Base-by-base conservation (phyloP, 2,797 vertebrate species). In the Rousettus madagascariensis region DNA sequence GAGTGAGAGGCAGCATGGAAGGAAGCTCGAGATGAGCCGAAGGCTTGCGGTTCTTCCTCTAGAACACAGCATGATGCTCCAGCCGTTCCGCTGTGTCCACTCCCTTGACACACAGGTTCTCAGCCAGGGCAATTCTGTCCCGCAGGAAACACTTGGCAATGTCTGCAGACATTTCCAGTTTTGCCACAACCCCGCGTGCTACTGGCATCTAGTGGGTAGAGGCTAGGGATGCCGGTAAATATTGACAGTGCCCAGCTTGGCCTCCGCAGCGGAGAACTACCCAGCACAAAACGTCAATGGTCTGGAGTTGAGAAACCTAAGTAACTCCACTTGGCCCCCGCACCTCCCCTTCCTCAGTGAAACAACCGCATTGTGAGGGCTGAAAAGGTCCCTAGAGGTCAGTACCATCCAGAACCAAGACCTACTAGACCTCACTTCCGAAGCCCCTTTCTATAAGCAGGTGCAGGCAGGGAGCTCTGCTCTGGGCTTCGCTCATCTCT, bases 11-110 rank as follows among this genome's bases (percentile, higher is more conserved):
- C 1, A 43, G 85, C 61, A 92, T 24, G 13, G 19, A 20, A 28
- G 13, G 19, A 20, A 0, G 46, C 15, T 82, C 22, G 33, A 3
- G 80, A 86, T 59, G 41, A 38, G 51, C 53, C 46, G 78, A 85
- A 87, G 71, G 24, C 77, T 83, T 88, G 63, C 30, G 71, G 82
- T 43, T 71, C 15, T 61, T 41, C 28, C 12, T 20, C 2, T 0
- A 26, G 68, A 53, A 33, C 9, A 0, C 4, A 5, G 15, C 63
- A 7, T 0, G 15, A 7, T 0, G 15, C 59, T 59, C 26, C 5
- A 61, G 17, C 28, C 59, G 26, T 1, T 1, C 3, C 0, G 15
- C 2, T 16, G 5, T 10, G 2, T 51, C 22, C 2, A 0, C 10
- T 20, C 33, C n/a, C 20, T 10, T 15, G 17, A 38, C 57, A 66